These are phyloP conservation scores for Blastobasis lacticolella DNA, from an alignment of 2,888 invertebrate species.

Conservation along the genomic window DNA sequence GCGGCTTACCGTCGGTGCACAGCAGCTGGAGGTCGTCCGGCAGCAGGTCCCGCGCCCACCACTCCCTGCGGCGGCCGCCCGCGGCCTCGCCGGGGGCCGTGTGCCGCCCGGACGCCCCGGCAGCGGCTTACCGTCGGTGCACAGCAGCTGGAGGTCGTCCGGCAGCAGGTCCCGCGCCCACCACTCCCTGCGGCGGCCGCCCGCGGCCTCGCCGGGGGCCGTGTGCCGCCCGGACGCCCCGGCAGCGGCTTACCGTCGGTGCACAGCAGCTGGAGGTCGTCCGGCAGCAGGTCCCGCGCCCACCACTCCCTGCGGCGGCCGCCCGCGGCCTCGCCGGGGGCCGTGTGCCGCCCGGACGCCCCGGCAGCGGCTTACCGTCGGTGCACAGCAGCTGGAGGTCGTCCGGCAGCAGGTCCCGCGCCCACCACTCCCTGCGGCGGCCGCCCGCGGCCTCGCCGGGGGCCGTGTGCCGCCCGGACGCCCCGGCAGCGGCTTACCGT, in stretches of 20 bases:
- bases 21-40: no score
- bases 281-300: slow-evolving; percentile 92
- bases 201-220: slow-evolving; percentile 92
- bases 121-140: slow-evolving; percentile 83
- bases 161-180: slow-evolving; percentile 95
- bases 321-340: slow-evolving; percentile 92
- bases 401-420: no score
- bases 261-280: slow-evolving; percentile 94
- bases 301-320: slow-evolving; percentile 93
- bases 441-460: background rate
- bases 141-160: slow-evolving; percentile 94
- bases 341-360: slow-evolving; percentile 95
- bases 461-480: background rate
- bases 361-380: slow-evolving; percentile 64
- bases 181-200: slow-evolving; percentile 90
- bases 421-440: background rate
- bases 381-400: slow-evolving; percentile 72
- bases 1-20: background rate
- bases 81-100: slow-evolving; percentile 69
- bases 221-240: slow-evolving; percentile 97
- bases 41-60: no score
- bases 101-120: background rate
- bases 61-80: background rate
- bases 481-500: slow-evolving; percentile 74
- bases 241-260: slow-evolving; percentile 82